Conservation (phyloP, 1,140 invertebrate species). For the Lordiphosa stackelbergi region DNA sequence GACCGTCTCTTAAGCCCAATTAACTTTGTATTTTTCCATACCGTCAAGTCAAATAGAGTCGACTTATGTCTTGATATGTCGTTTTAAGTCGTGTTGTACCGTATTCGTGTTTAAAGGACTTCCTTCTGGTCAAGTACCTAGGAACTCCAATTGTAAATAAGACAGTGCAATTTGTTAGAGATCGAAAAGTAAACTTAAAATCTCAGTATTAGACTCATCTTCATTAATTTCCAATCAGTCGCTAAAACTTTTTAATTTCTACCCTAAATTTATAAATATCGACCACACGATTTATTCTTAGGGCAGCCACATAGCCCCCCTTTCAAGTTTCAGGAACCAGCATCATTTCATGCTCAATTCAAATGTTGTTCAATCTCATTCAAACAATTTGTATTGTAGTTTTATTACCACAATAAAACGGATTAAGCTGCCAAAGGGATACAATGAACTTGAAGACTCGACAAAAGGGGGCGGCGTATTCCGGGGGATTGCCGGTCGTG, state of each 20-base stretch:
- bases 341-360: slow-evolving; percentile 35
- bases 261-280: too few relatives aligned
- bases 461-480: slow-evolving; percentile 49
- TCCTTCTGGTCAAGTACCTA: too few relatives aligned
- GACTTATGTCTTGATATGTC: too few relatives aligned
- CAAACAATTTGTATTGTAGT: slow-evolving; percentile 75
- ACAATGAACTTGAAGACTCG: slow-evolving; percentile 47
- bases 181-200: slow-evolving; percentile 2
- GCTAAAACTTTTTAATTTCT: neutral
- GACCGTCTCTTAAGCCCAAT: too few relatives aligned
- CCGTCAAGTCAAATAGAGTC: too few relatives aligned
- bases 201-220: neutral
- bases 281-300: too few relatives aligned
- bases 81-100: too few relatives aligned
- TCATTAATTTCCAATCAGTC: neutral
- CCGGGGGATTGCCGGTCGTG: slow-evolving; percentile 18
- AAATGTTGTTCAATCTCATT: slow-evolving; percentile 73
- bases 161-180: too few relatives aligned
- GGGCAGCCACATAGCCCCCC: too few relatives aligned
- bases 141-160: too few relatives aligned
- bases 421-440: slow-evolving; percentile 62
- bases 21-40: too few relatives aligned
- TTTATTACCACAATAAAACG: slow-evolving; percentile 76
- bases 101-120: too few relatives aligned
- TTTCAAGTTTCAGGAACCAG: neutral